Percentiles rank a stretch among this genome's conserved stretches.
Evolutionary conservation across 2,888 invertebrate species (phyloP).

Genomic region (Megastigmus dorsalis): DNA sequence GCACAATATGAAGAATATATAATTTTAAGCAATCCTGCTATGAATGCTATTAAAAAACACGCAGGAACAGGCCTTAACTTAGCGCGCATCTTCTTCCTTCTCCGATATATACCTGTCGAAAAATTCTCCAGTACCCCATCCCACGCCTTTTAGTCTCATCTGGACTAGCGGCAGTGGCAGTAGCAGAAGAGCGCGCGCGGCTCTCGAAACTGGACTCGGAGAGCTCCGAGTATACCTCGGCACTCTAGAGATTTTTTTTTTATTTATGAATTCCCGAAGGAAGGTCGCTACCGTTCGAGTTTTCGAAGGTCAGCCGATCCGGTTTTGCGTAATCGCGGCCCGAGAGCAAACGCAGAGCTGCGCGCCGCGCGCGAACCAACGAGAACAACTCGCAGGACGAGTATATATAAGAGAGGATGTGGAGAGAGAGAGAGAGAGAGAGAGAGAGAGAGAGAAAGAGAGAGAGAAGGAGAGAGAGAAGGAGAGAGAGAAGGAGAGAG

Average conservation of each 20-base stretch:
- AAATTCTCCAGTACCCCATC: neutral
- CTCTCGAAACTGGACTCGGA: slow-evolving; percentile 7
- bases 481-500: slow-evolving; percentile 10
- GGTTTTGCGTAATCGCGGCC: slow-evolving; percentile 54
- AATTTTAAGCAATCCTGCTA: too few species aligned
- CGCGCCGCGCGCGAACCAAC: slow-evolving; percentile 3
- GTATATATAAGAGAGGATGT: slow-evolving; percentile 13
- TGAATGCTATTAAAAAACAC: too few species aligned
- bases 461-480: neutral
- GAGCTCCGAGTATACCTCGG: too few species aligned
- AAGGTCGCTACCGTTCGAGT: slow-evolving; percentile 55
- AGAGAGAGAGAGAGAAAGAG: slow-evolving; percentile 21
- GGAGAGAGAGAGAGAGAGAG: neutral
- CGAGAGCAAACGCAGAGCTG: too few species aligned
- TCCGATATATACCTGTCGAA: too few species aligned
- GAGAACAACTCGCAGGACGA: slow-evolving; percentile 14
- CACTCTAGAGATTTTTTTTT: slow-evolving; percentile 18
- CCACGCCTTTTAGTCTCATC: too few species aligned
- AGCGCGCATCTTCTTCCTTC: too few species aligned
- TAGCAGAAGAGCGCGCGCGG: neutral
- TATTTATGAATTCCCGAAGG: slow-evolving; percentile 50
- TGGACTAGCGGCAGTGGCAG: neutral
- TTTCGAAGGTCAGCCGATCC: slow-evolving; percentile 55
- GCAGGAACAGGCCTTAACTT: too few species aligned
- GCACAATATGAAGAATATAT: too few species aligned